Conservation (phyloP, 2,888 invertebrate genomes). For the Galerucella nymphaeae region DNA sequence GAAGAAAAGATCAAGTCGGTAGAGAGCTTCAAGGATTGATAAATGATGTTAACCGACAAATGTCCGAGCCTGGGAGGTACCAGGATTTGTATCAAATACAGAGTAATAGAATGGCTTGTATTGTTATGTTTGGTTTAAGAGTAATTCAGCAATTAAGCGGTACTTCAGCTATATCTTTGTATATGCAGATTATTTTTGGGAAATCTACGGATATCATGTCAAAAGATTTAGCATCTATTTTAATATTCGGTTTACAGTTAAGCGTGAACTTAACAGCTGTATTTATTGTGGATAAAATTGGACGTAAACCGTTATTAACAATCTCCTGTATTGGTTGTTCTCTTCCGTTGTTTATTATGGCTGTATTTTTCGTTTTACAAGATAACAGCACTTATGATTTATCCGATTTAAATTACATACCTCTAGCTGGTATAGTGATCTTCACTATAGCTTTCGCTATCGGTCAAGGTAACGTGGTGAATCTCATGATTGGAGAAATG, state of each 20-base stretch:
- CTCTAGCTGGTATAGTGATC: slow-evolving; percentile 48
- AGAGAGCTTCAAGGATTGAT: slow-evolving; percentile 52
- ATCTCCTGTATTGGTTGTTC: slow-evolving; percentile 48
- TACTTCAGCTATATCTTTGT: slow-evolving; percentile 53
- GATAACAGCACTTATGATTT: slow-evolving; percentile 48
- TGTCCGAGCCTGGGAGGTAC: slow-evolving; percentile 53
- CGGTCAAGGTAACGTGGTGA: slow-evolving; percentile 51
- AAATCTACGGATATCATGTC: slow-evolving; percentile 34
- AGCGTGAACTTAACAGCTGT: slow-evolving; percentile 44
- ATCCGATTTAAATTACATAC: slow-evolving; percentile 48
- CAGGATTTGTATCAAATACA: slow-evolving; percentile 54
- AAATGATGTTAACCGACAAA: slow-evolving; percentile 55
- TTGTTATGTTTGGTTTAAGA: slow-evolving; percentile 50
- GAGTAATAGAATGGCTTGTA: slow-evolving; percentile 55
- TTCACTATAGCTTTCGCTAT: slow-evolving; percentile 48
- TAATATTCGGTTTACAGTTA: slow-evolving; percentile 39
- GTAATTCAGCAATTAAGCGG: slow-evolving; percentile 58
- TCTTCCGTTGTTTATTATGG: slow-evolving; percentile 38
- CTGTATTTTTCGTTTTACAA: slow-evolving; percentile 56
- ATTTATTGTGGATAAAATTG: slow-evolving; percentile 51
- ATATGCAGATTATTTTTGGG: slow-evolving; percentile 51
- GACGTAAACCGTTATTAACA: slow-evolving; percentile 51
- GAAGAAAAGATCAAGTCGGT: slow-evolving; percentile 52
- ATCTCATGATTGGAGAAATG: slow-evolving; percentile 52
- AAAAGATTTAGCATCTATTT: slow-evolving; percentile 34